phyloP scores from a whole-genome alignment of 2,888 invertebrate species.

The Selenia dentaria region DNA sequence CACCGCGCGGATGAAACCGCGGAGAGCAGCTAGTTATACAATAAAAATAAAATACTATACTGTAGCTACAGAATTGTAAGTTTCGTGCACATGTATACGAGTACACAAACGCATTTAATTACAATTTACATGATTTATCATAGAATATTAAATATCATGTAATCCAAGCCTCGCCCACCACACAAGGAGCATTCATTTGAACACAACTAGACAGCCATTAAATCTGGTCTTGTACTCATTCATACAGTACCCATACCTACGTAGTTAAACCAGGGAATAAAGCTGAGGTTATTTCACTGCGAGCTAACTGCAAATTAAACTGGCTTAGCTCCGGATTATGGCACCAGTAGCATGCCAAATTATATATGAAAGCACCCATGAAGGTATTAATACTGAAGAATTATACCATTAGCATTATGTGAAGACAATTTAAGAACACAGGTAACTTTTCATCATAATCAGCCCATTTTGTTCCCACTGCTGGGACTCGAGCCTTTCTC shows the following conservation, averaged over 20 bases:
- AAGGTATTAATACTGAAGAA: neutral
- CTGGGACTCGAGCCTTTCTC: too few relatives aligned
- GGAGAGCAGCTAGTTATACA: too few relatives aligned
- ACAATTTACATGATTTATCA: too few relatives aligned
- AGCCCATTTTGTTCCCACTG: too few relatives aligned
- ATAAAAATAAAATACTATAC: too few relatives aligned
- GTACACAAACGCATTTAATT: too few relatives aligned
- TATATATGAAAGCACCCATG: neutral
- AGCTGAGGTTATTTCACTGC: conserved; percentile 6
- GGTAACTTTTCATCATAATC: neutral
- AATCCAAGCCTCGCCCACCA: neutral
- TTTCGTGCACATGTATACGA: too few relatives aligned
- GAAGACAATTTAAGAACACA: neutral
- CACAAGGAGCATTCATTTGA: conserved; percentile 5
- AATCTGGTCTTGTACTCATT: conserved; percentile 8
- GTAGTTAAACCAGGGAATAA: too few relatives aligned
- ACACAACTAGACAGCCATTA: conserved; percentile 8
- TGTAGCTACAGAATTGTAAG: too few relatives aligned
- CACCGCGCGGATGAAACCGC: too few relatives aligned
- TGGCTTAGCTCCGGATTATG: conserved; percentile 4
- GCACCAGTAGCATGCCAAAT: conserved; percentile 10
- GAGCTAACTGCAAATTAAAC: conserved; percentile 12
- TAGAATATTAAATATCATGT: neutral
- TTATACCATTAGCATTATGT: too few relatives aligned
- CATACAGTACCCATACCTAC: too few relatives aligned